A percentile compares a stretch with the other conserved stretches of the same genome.
phyloP scores from a whole-genome alignment of 2,113 vertebrate species.

The Sitta europaea region DNA sequence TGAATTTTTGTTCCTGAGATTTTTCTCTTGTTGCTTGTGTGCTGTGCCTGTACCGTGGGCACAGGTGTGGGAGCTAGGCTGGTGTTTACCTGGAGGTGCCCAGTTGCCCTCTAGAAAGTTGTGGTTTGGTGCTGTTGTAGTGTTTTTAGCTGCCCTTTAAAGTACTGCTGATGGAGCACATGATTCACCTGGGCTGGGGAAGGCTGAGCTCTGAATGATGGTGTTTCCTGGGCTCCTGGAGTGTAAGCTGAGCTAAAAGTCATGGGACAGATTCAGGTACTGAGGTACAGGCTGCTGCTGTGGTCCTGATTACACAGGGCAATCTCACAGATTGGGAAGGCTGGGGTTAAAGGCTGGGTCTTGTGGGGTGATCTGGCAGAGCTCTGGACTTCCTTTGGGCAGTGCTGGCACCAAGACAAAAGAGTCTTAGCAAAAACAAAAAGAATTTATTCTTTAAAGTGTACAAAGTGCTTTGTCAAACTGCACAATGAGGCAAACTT shows the following conservation, averaged over 20 bases:
- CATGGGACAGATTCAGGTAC: not conserved
- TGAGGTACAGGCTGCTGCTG: not conserved
- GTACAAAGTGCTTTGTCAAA: slow-evolving; percentile 21
- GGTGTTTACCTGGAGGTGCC: not conserved
- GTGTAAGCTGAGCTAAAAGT: not conserved
- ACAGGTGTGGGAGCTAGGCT: not conserved
- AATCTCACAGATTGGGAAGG: not conserved
- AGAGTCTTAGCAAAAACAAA: not conserved
- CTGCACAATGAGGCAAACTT: not conserved
- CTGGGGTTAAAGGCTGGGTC: not conserved
- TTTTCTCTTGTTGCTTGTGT: not conserved
- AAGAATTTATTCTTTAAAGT: slow-evolving; percentile 68
- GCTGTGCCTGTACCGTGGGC: not conserved
- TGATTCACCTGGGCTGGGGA: not conserved
- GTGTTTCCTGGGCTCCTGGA: not conserved
- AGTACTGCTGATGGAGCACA: not conserved
- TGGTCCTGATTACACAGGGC: not conserved
- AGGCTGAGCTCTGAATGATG: not conserved
- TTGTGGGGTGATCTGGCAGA: not conserved
- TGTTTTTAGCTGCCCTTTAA: not conserved
- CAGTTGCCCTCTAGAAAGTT: not conserved
- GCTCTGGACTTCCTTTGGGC: not conserved
- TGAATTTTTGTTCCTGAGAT: not conserved
- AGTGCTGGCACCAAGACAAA: not conserved
- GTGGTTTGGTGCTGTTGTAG: not conserved